A percentile compares a stretch with the other conserved stretches of the same genome.
These are phyloP conservation scores for Chlorodrepanis virens DNA, from an alignment of 2,113 vertebrate genomes.

Conservation along the genomic window DNA sequence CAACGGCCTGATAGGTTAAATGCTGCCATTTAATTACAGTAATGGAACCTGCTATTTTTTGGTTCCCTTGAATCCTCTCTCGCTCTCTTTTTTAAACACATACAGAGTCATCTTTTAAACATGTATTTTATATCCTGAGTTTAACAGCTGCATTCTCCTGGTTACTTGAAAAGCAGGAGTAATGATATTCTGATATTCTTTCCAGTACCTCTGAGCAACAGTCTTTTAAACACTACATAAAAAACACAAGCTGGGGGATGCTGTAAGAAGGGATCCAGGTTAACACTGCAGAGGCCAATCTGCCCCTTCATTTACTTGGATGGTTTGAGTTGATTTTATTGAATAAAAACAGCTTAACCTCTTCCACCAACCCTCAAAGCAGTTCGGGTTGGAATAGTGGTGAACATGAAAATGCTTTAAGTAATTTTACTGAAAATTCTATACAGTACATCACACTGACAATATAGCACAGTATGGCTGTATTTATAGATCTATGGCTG, in stretches of 20 bases:
- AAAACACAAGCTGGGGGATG: not conserved
- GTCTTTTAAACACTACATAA: not conserved
- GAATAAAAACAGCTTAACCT: not conserved
- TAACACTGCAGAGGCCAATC: not conserved
- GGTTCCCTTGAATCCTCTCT: constrained; percentile 72
- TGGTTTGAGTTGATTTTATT: not conserved
- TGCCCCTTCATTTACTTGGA: constrained; percentile 7
- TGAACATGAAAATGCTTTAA: not conserved
- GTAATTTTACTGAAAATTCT: not conserved
- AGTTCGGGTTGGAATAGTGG: not conserved
- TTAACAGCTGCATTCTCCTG: constrained; percentile 50
- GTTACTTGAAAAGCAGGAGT: constrained; percentile 23
- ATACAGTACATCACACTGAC: not conserved
- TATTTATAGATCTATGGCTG: not conserved
- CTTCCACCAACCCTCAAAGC: not conserved
- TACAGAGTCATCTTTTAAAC: constrained; percentile 70
- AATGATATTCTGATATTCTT: not conserved
- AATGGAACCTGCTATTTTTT: constrained; percentile 77
- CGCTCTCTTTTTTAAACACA: constrained; percentile 62
- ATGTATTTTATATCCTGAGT: constrained; percentile 57
- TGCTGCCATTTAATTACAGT: constrained; percentile 74
- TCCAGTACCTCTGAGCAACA: not conserved
- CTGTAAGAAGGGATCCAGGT: not conserved
- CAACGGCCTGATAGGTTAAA: constrained; percentile 73
- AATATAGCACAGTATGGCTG: not conserved